phyloP scores from a whole-genome alignment of 1,140 invertebrate genomes.

The Diprion similis region DNA sequence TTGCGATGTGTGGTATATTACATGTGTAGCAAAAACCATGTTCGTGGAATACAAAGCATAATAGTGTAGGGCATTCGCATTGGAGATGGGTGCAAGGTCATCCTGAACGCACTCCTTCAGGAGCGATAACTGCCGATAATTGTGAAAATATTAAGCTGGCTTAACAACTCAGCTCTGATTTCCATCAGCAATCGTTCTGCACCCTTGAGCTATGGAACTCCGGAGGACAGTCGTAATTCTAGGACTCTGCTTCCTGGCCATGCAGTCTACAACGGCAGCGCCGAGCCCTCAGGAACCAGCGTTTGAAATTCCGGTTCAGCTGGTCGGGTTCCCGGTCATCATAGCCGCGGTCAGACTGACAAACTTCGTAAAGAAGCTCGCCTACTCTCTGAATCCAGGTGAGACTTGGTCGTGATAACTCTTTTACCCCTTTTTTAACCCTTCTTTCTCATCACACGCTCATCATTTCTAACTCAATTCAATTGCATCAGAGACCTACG shows the following conservation, averaged over 20 bases:
- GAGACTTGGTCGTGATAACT: slow-evolving; percentile 56
- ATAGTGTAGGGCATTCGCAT: too few species aligned
- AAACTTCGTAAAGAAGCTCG: slow-evolving; percentile 83
- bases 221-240: slow-evolving; percentile 30
- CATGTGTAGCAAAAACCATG: too few species aligned
- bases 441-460: neutral
- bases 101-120: too few species aligned
- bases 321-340: slow-evolving; percentile 84
- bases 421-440: slow-evolving; percentile 16
- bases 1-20: too few species aligned
- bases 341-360: slow-evolving; percentile 80
- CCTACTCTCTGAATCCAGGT: slow-evolving; percentile 83
- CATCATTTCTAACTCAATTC: neutral
- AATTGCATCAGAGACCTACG: slow-evolving; percentile 67
- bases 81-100: too few species aligned
- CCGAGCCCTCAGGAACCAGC: slow-evolving; percentile 64
- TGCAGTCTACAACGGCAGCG: slow-evolving; percentile 44
- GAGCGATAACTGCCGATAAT: too few species aligned
- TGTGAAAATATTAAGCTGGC: too few species aligned
- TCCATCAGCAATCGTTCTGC: too few species aligned
- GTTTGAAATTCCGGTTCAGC: slow-evolving; percentile 80
- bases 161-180: too few species aligned
- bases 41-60: too few species aligned
- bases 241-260: slow-evolving; percentile 42
- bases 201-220: slow-evolving; percentile 36